Conservation (phyloP, 1,140 invertebrate genomes). For the Lutraria rhynchaena region DNA sequence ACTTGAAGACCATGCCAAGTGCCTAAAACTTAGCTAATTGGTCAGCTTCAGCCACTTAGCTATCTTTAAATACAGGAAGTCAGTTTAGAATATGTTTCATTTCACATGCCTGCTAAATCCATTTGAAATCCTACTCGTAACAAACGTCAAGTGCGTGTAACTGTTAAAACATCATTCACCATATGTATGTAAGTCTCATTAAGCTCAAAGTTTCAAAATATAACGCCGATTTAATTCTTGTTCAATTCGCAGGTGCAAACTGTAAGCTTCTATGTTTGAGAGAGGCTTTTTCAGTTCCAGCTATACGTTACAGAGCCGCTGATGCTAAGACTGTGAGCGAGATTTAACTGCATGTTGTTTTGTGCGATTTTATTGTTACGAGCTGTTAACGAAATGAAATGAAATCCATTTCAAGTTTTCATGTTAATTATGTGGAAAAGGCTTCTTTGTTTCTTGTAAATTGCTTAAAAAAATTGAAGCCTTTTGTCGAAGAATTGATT, state of each 20-base stretch:
- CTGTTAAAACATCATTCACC: slow-evolving; percentile 20
- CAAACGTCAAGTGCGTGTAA: slow-evolving; percentile 20
- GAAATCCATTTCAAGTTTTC: slow-evolving; percentile 18
- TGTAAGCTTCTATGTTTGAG: background rate
- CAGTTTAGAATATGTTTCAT: slow-evolving; percentile 46
- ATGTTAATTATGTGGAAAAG: slow-evolving; percentile 17
- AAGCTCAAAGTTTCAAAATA: slow-evolving; percentile 45
- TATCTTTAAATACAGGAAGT: slow-evolving; percentile 49
- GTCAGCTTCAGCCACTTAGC: slow-evolving; percentile 32
- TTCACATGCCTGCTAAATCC: slow-evolving; percentile 33
- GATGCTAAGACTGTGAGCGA: background rate
- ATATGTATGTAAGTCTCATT: slow-evolving; percentile 37
- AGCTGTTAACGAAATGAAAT: slow-evolving; percentile 12
- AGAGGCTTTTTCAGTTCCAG: background rate
- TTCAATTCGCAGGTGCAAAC: slow-evolving; percentile 34
- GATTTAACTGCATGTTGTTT: background rate
- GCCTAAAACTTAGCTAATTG: slow-evolving; percentile 28
- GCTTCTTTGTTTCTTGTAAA: background rate
- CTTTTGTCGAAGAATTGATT: background rate
- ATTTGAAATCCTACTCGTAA: slow-evolving; percentile 27
- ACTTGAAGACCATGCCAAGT: background rate
- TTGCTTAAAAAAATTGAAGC: slow-evolving; percentile 22
- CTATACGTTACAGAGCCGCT: too few species aligned
- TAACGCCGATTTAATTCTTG: slow-evolving; percentile 44
- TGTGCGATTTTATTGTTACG: background rate